A percentile compares a stretch with the other conserved stretches of the same genome.
phyloP scores from a whole-genome alignment of 2,888 invertebrate genomes.

The Xanthia togata region DNA sequence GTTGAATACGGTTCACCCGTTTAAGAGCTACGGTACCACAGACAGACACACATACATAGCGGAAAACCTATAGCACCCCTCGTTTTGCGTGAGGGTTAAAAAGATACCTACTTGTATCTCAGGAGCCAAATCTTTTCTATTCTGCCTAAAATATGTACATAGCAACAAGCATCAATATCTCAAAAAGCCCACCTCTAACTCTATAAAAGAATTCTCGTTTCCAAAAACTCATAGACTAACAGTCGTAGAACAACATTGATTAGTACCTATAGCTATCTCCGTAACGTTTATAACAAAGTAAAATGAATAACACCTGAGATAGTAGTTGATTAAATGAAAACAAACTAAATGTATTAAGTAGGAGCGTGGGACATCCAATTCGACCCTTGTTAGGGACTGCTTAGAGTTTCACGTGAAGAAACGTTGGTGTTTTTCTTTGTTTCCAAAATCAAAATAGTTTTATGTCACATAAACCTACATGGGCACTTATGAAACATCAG shows the following conservation, averaged over 20 bases:
- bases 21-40: no score
- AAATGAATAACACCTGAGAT: conserved; percentile 64
- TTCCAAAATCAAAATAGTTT: no score
- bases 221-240: conserved; percentile 21
- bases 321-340: conserved; percentile 72
- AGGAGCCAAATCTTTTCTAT: not conserved
- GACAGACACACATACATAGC: no score
- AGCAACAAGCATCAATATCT: not conserved
- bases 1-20: no score
- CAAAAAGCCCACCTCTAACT: not conserved
- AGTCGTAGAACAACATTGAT: conserved; percentile 55
- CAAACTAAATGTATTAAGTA: conserved; percentile 62
- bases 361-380: conserved; percentile 50
- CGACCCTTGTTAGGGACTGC: conserved; percentile 42
- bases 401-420: not conserved
- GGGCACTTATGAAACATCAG: no score
- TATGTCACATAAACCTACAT: no score
- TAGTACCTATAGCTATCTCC: not conserved
- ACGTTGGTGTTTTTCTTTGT: not conserved
- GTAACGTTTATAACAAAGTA: conserved; percentile 39
- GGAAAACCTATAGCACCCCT: no score
- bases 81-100: no score
- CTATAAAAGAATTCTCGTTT: conserved; percentile 23
- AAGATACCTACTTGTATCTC: no score
- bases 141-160: no score